Evolutionary conservation across 2,113 vertebrate genomes (phyloP).

Genomic region (Amphilophus citrinellus): DNA sequence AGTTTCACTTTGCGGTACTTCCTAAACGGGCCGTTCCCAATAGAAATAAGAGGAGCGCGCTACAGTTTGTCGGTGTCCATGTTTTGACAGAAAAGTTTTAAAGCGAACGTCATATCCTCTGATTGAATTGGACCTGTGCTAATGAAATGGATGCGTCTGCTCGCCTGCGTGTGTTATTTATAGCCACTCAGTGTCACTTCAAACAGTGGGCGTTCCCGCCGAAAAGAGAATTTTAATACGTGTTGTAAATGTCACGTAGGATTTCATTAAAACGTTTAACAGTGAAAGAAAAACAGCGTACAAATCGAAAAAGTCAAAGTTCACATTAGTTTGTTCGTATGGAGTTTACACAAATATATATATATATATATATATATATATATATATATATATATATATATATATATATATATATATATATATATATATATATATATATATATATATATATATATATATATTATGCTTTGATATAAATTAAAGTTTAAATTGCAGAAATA

Average conservation of each 20-base stretch:
- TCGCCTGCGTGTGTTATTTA: slow-evolving; percentile 23
- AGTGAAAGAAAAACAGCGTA: neutral
- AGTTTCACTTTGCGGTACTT: slow-evolving; percentile 3
- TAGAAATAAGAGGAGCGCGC: slow-evolving; percentile 6
- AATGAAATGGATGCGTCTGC: slow-evolving; percentile 44
- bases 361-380: too few species aligned
- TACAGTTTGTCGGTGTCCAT: slow-evolving; percentile 4
- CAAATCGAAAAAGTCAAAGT: neutral
- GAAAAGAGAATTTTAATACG: neutral
- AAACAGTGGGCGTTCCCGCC: neutral
- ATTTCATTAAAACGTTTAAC: neutral
- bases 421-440: too few species aligned
- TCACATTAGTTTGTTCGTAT: neutral
- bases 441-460: too few species aligned
- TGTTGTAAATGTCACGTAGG: neutral
- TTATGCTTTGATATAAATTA: neutral
- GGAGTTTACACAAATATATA: too few species aligned
- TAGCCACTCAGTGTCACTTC: slow-evolving; percentile 24
- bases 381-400: too few species aligned
- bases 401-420: too few species aligned
- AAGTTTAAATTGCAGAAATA: neutral
- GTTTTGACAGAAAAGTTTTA: slow-evolving; percentile 60
- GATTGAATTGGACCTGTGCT: slow-evolving; percentile 49
- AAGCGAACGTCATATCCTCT: slow-evolving; percentile 67
- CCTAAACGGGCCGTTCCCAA: slow-evolving; percentile 18